These are phyloP conservation scores for Seira musarum DNA, from an alignment of 2,888 invertebrate species.

Conservation along the genomic window DNA sequence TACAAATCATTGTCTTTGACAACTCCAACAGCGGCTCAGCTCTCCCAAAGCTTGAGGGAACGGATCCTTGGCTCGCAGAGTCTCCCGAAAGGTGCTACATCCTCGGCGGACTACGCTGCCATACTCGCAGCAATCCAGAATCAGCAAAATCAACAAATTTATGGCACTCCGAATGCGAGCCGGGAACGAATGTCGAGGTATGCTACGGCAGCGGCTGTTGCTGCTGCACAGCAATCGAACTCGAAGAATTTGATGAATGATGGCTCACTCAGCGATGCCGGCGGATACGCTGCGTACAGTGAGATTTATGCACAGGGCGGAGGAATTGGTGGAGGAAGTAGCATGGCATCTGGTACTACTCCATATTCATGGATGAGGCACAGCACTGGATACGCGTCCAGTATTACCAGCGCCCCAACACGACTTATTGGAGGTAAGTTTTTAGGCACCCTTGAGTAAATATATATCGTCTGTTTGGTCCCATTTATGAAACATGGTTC, in stretches of 20 bases:
- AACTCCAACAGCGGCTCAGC: conserved; percentile 87
- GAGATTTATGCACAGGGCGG: conserved; percentile 72
- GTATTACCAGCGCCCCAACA: conserved; percentile 70
- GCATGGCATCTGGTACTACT: conserved; percentile 70
- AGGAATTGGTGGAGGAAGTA: conserved; percentile 64
- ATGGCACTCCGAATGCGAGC: conserved; percentile 68
- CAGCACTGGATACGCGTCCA: conserved; percentile 76
- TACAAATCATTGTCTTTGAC: conserved; percentile 90
- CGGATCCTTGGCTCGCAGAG: conserved; percentile 90
- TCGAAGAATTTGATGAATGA: conserved; percentile 71
- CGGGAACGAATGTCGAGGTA: conserved; percentile 69
- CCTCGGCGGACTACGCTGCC: conserved; percentile 69
- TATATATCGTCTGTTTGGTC: neutral
- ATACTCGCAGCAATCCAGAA: conserved; percentile 77
- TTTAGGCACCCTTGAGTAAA: neutral
- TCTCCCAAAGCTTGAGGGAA: conserved; percentile 89
- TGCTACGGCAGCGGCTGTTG: conserved; percentile 32
- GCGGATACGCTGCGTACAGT: conserved; percentile 83
- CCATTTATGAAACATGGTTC: neutral
- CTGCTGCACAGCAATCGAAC: conserved; percentile 7
- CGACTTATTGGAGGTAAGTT: conserved; percentile 70
- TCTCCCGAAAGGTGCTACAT: conserved; percentile 79
- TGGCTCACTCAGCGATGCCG: conserved; percentile 87
- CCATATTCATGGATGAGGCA: conserved; percentile 91
- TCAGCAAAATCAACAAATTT: conserved; percentile 70